Percentiles rank a stretch among this genome's conserved stretches.
Conservation (phyloP, 1,140 invertebrate species). For the Drosophila malerkotliana region DNA sequence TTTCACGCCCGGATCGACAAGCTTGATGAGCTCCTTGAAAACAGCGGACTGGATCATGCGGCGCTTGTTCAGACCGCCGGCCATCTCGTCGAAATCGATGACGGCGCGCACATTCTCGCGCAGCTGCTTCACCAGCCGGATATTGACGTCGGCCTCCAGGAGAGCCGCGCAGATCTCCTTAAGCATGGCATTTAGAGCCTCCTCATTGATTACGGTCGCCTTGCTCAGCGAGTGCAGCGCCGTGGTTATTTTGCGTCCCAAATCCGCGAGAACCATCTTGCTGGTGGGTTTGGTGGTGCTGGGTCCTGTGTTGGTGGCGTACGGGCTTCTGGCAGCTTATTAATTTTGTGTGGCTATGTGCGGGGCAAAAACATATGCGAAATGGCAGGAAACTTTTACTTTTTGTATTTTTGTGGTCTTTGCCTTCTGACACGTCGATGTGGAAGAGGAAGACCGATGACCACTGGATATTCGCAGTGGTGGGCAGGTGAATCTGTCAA, state of each 20-base stretch:
- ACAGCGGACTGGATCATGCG: constrained; percentile 99
- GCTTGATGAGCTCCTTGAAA: constrained; percentile 98
- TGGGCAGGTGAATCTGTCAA: constrained; percentile 34
- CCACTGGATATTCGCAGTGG: constrained; percentile 38
- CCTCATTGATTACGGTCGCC: constrained; percentile 99
- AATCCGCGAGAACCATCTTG: constrained; percentile 99
- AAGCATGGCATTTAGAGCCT: constrained; percentile 99
- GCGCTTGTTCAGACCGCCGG: constrained; percentile 98
- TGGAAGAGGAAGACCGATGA: constrained; percentile 55
- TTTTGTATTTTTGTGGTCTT: constrained; percentile 44
- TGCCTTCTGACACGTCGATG: constrained; percentile 63
- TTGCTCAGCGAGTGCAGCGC: constrained; percentile 98
- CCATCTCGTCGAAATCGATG: constrained; percentile 99
- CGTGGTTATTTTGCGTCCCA: constrained; percentile 99
- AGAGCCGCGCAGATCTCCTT: constrained; percentile 99
- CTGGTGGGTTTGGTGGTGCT: constrained; percentile 20
- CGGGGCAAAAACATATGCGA: constrained; percentile 41
- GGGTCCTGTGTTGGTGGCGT: constrained; percentile 32
- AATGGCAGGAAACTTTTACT: constrained; percentile 51
- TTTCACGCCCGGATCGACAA: constrained; percentile 99
- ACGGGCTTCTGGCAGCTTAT: constrained; percentile 37
- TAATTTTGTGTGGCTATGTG: constrained; percentile 47
- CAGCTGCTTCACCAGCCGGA: constrained; percentile 97
- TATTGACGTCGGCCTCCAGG: constrained; percentile 99
- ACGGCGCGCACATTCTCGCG: constrained; percentile 99